Base-by-base conservation (phyloP, 2,797 vertebrate species). In the Sorex maritimensis region DNA sequence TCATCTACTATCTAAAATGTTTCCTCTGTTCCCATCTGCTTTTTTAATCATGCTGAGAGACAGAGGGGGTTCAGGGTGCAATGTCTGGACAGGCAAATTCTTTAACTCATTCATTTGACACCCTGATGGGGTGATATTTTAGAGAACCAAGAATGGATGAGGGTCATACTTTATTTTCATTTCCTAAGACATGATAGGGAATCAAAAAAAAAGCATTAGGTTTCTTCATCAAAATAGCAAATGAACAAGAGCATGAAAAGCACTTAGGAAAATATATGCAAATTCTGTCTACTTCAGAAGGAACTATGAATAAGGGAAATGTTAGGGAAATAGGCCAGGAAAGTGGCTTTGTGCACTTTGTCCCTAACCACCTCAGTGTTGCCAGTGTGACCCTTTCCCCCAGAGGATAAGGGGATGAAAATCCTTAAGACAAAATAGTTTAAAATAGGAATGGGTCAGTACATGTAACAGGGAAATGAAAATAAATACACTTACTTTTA, bases 221-320 rank as follows among this genome's bases (percentile, higher is more conserved):
- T 15, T 91, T 94, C 44, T 23, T 82, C 58, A 44, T 72, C 9
- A 74, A 84, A 92, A 67, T 14, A 61, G 34, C 21, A 80, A 83
- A 46, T 68, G 28, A 84, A 58, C n/a, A 77, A 92, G 93, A 41
- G 26, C 71, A 71, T 73, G 38, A 44, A 63, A 67, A 38, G 30
- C 74, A 0, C 90, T 92, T 71, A 65, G 52, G 82, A 90, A 93
- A 85, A 78, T 65, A 34, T 28, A 49, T 69, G 34, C 19, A 91
- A 87, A 82, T 24, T 2, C 17, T n/a, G 10, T 87, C 38, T 4
- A n/a, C 30, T 63, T 10, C 89, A 67, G 89, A 92, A 95, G 90
- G 87, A 6, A 7, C 38, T 91, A 96, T 97, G 95, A 95, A 80
- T 68, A 82, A 69, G 83, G 84, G 81, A 81, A 88, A 95, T 93